phyloP scores from a whole-genome alignment of 2,113 vertebrate species.

The Neolamprologus toae region DNA sequence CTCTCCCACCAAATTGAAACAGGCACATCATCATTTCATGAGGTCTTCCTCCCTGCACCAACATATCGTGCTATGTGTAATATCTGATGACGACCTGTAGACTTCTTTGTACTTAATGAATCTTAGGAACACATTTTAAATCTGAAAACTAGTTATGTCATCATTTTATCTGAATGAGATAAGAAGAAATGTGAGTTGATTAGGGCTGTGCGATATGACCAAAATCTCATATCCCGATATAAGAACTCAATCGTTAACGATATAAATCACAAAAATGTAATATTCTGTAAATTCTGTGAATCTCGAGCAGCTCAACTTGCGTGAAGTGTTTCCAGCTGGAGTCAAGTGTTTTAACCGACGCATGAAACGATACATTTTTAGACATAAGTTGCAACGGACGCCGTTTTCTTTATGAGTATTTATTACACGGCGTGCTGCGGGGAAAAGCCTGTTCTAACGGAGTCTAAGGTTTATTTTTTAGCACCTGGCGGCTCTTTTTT shows the following conservation, averaged over 20 bases:
- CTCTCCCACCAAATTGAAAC: not conserved
- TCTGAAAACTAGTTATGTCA: not conserved
- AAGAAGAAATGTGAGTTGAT: not conserved
- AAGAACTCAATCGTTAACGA: not conserved
- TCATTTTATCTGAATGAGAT: not conserved
- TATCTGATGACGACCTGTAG: not conserved
- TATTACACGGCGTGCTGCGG: too few relatives aligned
- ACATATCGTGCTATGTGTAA: not conserved
- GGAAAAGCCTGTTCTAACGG: too few relatives aligned
- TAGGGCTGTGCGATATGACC: not conserved
- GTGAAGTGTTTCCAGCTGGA: too few relatives aligned
- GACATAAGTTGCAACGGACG: too few relatives aligned
- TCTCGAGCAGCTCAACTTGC: too few relatives aligned
- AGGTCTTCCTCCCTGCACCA: not conserved
- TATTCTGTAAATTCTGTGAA: too few relatives aligned
- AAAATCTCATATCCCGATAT: not conserved
- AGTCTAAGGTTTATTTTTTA: too few relatives aligned
- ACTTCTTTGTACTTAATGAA: not conserved
- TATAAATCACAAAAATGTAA: too few relatives aligned
- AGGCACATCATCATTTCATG: not conserved
- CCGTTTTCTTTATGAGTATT: too few relatives aligned
- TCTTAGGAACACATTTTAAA: not conserved
- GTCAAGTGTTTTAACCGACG: too few relatives aligned
- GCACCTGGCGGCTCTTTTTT: too few relatives aligned
- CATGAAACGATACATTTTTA: too few relatives aligned